Evolutionary conservation across 2,888 invertebrate species (phyloP).

Genomic region (Cephus runcator): DNA sequence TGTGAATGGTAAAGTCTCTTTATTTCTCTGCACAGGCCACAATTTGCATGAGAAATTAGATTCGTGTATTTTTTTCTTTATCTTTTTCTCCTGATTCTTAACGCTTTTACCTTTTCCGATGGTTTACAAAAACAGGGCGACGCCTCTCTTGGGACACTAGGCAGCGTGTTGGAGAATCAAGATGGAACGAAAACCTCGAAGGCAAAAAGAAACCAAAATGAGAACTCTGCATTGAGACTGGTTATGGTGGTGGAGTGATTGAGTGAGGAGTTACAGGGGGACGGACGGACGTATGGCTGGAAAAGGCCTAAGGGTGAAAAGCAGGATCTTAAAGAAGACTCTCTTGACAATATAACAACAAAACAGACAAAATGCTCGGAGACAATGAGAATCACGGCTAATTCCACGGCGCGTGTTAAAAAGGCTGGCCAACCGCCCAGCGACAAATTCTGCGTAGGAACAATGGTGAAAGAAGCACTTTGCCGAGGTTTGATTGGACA

Average conservation of each 20-base stretch:
- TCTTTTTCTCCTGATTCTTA: background rate
- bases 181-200: background rate
- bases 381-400: background rate
- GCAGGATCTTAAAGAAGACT: background rate
- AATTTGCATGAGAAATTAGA: background rate
- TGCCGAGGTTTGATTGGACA: background rate
- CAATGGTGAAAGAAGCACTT: background rate
- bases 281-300: background rate
- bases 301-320: background rate
- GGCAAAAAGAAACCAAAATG: background rate
- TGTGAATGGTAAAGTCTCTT: background rate
- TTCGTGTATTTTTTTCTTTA: background rate
- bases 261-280: background rate
- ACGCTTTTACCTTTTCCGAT: background rate
- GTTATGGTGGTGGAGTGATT: background rate
- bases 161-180: background rate
- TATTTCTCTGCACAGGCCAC: background rate
- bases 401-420: background rate
- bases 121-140: background rate
- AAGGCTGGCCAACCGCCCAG: background rate
- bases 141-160: background rate
- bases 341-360: background rate
- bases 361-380: background rate
- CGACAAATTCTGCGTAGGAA: background rate
- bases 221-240: background rate